Evolutionary conservation across 1,140 invertebrate species (phyloP).

Genomic region (Orchestia grillus): DNA sequence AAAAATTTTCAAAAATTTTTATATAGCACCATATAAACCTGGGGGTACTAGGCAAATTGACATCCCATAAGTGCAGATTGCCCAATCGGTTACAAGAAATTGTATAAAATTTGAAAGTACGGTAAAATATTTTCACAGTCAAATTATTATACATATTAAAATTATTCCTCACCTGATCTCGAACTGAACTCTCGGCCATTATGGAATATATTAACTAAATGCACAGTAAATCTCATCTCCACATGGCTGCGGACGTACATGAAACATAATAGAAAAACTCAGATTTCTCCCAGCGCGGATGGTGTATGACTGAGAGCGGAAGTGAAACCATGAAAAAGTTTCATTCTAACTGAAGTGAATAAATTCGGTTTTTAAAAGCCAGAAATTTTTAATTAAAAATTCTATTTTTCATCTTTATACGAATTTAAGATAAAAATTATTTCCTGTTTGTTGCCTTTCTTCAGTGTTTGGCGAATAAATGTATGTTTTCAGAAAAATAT

Average conservation of each 20-base stretch:
- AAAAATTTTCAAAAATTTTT: no score
- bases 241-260: neutral
- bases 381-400: no score
- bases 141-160: neutral
- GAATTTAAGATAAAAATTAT: no score
- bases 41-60: no score
- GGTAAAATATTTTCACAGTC: neutral
- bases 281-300: neutral
- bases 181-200: neutral
- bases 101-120: neutral
- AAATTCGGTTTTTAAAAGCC: no score
- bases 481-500: no score
- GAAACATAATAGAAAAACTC: neutral
- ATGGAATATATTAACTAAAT: neutral
- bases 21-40: no score
- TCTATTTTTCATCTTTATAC: no score
- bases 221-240: neutral
- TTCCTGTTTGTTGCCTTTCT: no score
- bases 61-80: neutral
- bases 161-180: neutral
- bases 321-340: no score
- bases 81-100: neutral
- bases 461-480: no score
- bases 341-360: no score
- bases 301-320: neutral